Evolutionary conservation across 2,888 invertebrate species (phyloP).

Genomic region (Cabera pusaria): DNA sequence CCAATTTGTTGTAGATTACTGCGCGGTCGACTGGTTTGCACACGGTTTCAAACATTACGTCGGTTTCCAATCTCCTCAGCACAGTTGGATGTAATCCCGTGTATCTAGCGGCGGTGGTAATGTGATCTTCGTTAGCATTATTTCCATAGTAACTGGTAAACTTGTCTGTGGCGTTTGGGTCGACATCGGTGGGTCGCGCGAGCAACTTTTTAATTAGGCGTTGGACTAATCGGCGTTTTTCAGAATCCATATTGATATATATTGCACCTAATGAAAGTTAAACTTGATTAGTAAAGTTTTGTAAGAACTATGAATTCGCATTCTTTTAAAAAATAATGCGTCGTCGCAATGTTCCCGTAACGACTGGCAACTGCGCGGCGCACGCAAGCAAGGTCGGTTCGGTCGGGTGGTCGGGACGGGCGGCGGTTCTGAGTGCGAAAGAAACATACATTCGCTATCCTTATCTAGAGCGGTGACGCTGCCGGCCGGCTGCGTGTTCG

Average conservation of each 20-base stretch:
- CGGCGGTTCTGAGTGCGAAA: constrained; percentile 6
- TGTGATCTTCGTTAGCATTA: constrained; percentile 3
- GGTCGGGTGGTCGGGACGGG: not conserved
- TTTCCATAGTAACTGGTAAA: no score
- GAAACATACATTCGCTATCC: not conserved
- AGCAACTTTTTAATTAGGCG: constrained; percentile 11
- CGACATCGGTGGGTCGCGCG: no score
- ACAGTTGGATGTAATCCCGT: constrained; percentile 32
- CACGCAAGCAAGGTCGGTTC: no score
- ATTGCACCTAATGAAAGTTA: no score
- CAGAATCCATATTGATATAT: not conserved
- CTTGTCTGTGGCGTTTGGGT: no score
- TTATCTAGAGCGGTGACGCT: constrained; percentile 16
- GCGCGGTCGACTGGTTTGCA: constrained; percentile 32
- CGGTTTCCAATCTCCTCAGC: constrained; percentile 2
- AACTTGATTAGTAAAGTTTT: no score
- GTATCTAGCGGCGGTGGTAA: not conserved
- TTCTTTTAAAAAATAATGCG: not conserved
- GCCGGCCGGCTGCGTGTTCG: not conserved
- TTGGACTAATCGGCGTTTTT: constrained; percentile 5
- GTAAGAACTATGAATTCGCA: no score
- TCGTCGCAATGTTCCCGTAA: not conserved
- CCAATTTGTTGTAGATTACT: constrained; percentile 32
- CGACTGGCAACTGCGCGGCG: constrained; percentile 12
- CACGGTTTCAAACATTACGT: constrained; percentile 2